Evolutionary conservation across 2,888 invertebrate species (phyloP), one percentile per base, ranked within the genome.

Genomic region (Drosophila multiciliata): DNA sequence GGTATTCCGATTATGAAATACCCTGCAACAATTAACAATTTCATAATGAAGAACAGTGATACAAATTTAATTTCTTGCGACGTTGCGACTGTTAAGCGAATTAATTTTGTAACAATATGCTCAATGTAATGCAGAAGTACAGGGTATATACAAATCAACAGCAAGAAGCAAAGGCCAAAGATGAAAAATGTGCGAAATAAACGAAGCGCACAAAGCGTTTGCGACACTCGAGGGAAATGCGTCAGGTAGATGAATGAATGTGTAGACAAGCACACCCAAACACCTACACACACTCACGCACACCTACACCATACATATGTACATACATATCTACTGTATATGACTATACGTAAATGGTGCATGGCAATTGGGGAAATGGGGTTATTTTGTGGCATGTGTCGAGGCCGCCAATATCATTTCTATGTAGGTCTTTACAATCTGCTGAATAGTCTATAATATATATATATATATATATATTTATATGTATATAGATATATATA

Each of bases 141-240:
- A 80, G 77, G 76, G 76, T 77, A 76, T 76, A 17, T 1, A 3
- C 32, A 54, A 49, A 53, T 23, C 12, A 66, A 49, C 45, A 38
- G 48, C 49, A 48, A 48, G 29, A 35, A 50, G 53, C 62, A 54
- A 70, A 86, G 73, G 69, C 78, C 54, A 87, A 78, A 84, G 63
- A 88, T 88, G 80, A 83, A 73, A 85, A 82, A 83, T 83, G 86
- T 87, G 88, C 80, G 80, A 83, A 88, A 73, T 63, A 66, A 76
- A 86, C 83, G 64, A 82, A 71, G 67, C 68, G 66, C 66, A 66
- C 75, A 87, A 85, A 83, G 71, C 73, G 86, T 66, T 83, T 64
- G 86, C 88, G 80, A 83, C 89, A 87, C 82, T 78, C 82, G 83
- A 75, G 61, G 57, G 78, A 78, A 82, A 36, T 70, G 87, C 83